Conservation (phyloP, 2,888 invertebrate species). For the Ptychoptera contaminata region DNA sequence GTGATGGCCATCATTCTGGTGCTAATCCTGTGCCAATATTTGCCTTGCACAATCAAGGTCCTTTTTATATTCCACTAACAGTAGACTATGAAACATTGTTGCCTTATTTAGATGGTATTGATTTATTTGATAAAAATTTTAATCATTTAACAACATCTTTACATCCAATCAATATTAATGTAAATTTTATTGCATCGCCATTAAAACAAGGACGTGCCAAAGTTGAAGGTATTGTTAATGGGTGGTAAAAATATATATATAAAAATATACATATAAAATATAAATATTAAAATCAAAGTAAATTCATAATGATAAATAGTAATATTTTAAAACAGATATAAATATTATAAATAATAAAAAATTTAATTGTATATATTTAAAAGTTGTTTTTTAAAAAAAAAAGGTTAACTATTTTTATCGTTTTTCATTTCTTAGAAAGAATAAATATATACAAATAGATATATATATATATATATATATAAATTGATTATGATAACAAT, state of each 20-base stretch:
- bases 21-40: conserved; percentile 60
- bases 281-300: too few species aligned
- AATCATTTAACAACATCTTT: conserved; percentile 40
- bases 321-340: too few species aligned
- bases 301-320: too few species aligned
- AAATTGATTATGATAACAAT: too few species aligned
- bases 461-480: too few species aligned
- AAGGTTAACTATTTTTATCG: too few species aligned
- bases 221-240: conserved; percentile 25
- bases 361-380: too few species aligned
- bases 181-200: conserved; percentile 44
- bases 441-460: too few species aligned
- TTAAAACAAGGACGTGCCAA: conserved; percentile 19
- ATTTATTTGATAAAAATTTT: conserved; percentile 37
- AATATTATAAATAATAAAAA: too few species aligned
- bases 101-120: conserved; percentile 47
- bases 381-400: too few species aligned
- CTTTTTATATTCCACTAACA: conserved; percentile 75
- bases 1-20: conserved; percentile 18
- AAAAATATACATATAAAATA: too few species aligned
- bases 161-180: conserved; percentile 80
- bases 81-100: conserved; percentile 57
- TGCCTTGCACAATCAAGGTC: conserved; percentile 75
- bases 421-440: too few species aligned
- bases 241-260: conserved; percentile 19